Conservation (phyloP, 2,113 vertebrate species). For the Promerops cafer region DNA sequence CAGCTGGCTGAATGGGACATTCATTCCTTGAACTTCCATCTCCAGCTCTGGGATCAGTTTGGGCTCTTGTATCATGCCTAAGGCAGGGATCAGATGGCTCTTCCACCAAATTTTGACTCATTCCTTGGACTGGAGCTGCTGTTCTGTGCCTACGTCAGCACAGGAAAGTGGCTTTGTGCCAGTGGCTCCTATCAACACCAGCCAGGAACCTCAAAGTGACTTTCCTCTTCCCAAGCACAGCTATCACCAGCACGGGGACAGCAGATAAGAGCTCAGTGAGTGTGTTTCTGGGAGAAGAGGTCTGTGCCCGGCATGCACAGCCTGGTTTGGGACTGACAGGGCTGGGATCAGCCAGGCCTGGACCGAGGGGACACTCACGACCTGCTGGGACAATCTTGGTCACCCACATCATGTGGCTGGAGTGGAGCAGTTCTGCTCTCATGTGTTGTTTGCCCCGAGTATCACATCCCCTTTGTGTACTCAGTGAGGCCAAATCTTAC, state of each 20-base stretch:
- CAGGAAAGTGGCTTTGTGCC: background rate
- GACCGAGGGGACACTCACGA: background rate
- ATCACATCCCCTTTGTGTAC: background rate
- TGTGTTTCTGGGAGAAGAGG: background rate
- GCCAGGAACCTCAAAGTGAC: slow-evolving; percentile 66
- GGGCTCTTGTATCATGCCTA: fast-evolving
- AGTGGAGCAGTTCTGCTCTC: background rate
- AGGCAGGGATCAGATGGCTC: background rate
- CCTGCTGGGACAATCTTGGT: background rate
- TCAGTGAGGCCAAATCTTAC: background rate
- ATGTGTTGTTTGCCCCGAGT: background rate
- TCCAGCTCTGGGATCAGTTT: background rate
- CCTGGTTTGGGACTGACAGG: background rate
- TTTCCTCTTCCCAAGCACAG: slow-evolving; percentile 47
- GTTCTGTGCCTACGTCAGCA: background rate
- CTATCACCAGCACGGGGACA: background rate
- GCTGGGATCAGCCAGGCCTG: background rate
- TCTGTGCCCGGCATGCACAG: background rate
- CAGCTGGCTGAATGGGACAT: background rate
- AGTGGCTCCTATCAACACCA: background rate
- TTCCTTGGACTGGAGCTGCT: background rate
- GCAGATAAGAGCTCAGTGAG: slow-evolving; percentile 41
- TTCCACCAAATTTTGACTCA: background rate
- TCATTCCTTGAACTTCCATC: background rate
- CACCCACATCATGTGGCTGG: background rate